phyloP scores from a whole-genome alignment of 2,113 vertebrate genomes.

The Beaufortia kweichowensis region DNA sequence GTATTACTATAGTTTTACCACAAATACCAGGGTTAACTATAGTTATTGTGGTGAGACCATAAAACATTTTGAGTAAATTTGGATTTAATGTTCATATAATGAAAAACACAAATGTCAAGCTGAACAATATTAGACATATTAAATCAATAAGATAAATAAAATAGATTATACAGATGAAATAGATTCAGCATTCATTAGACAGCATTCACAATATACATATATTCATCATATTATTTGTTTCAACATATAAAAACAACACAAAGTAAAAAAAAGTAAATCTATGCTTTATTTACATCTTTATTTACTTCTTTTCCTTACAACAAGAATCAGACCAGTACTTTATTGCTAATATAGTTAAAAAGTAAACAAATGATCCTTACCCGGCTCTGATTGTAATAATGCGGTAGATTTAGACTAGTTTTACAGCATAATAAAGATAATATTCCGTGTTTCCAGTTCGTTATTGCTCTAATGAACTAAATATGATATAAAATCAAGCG shows the following conservation, averaged over 20 bases:
- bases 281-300: no score
- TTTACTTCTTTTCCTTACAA: background rate
- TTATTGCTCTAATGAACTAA: conserved; percentile 48
- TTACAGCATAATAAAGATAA: conserved; percentile 62
- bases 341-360: background rate
- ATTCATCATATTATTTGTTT: background rate
- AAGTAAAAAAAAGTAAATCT: no score
- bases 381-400: conserved; percentile 39
- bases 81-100: no score
- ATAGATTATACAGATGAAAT: background rate
- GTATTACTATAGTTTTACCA: no score
- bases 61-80: no score
- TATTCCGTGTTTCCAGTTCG: conserved; percentile 28
- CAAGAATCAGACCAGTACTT: background rate
- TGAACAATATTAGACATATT: no score
- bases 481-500: conserved; percentile 52
- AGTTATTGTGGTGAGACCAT: no score
- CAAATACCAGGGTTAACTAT: background rate
- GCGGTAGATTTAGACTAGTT: background rate
- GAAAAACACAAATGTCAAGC: no score
- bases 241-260: background rate
- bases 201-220: background rate
- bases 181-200: background rate
- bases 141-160: background rate
- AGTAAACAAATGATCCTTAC: conserved; percentile 62